Percentiles rank a stretch among this genome's conserved stretches.
Evolutionary conservation across 2,888 invertebrate species (phyloP).

Genomic region (Hypolimnas misippus): DNA sequence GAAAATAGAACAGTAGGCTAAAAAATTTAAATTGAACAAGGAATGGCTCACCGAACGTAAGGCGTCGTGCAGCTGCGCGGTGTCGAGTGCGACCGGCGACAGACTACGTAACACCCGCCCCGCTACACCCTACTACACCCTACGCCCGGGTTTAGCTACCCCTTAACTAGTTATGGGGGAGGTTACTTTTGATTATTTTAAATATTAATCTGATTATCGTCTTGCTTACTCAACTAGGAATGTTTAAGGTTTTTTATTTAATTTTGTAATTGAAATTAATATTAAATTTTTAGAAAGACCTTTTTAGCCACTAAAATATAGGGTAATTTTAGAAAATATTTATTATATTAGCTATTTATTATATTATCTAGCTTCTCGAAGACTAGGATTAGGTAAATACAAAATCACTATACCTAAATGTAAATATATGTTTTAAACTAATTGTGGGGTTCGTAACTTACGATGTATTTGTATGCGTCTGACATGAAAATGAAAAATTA

Average conservation of each 20-base stretch:
- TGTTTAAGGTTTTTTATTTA: background rate
- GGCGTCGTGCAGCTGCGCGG: conserved; percentile 68
- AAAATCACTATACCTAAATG: too few relatives aligned
- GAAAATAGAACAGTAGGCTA: conserved; percentile 11
- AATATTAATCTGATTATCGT: conserved; percentile 1
- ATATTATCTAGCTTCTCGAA: too few relatives aligned
- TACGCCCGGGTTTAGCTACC: conserved; percentile 34
- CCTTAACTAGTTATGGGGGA: conserved; percentile 29
- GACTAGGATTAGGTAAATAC: too few relatives aligned
- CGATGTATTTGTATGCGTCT: too few relatives aligned
- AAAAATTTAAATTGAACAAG: conserved; percentile 29
- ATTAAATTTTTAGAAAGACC: too few relatives aligned
- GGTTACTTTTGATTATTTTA: conserved; percentile 11
- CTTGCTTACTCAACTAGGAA: background rate
- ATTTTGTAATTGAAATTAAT: too few relatives aligned
- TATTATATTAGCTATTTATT: too few relatives aligned
- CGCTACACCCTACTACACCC: conserved; percentile 48
- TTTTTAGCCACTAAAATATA: too few relatives aligned
- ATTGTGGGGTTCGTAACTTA: too few relatives aligned
- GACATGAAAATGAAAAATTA: too few relatives aligned
- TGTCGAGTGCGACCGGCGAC: conserved; percentile 56
- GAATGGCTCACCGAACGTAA: conserved; percentile 44
- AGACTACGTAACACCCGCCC: conserved; percentile 55
- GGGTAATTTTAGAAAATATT: too few relatives aligned
- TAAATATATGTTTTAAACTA: too few relatives aligned